Conservation (phyloP, 2,797 vertebrate genomes). For the Pseudochirops corinnae region DNA sequence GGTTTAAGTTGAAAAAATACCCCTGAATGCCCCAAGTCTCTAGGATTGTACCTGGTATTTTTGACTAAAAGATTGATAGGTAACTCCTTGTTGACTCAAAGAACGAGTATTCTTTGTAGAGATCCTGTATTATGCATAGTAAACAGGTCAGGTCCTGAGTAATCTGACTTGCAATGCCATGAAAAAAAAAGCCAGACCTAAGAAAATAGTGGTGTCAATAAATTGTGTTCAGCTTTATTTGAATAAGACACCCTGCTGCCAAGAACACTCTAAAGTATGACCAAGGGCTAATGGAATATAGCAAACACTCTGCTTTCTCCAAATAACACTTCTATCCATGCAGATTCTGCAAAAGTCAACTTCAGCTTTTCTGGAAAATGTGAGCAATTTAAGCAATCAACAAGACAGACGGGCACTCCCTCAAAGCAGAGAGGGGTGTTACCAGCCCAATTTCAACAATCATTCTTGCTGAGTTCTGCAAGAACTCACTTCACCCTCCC, state of each 20-base stretch:
- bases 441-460: conserved; percentile 14
- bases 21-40: background rate
- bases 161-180: conserved; percentile 37
- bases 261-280: conserved; percentile 15
- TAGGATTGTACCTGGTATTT: background rate
- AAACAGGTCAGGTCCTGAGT: conserved; percentile 8
- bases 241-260: conserved; percentile 19
- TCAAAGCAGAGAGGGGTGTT: conserved; percentile 11
- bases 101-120: background rate
- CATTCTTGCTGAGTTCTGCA: background rate
- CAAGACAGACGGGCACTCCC: background rate
- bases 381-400: conserved; percentile 38
- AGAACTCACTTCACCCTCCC: background rate
- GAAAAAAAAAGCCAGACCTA: conserved; percentile 1
- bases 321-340: conserved; percentile 43
- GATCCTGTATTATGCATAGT: background rate
- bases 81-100: background rate
- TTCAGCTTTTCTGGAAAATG: conserved; percentile 37
- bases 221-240: conserved; percentile 33
- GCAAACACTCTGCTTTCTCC: conserved; percentile 33
- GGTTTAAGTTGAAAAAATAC: background rate
- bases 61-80: background rate
- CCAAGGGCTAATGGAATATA: conserved; percentile 26
- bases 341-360: conserved; percentile 49
- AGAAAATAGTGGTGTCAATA: conserved; percentile 8